A percentile compares a stretch with the other conserved stretches of the same genome.
Evolutionary conservation across 2,113 vertebrate genomes (phyloP).

Genomic region (Channa maculata): DNA sequence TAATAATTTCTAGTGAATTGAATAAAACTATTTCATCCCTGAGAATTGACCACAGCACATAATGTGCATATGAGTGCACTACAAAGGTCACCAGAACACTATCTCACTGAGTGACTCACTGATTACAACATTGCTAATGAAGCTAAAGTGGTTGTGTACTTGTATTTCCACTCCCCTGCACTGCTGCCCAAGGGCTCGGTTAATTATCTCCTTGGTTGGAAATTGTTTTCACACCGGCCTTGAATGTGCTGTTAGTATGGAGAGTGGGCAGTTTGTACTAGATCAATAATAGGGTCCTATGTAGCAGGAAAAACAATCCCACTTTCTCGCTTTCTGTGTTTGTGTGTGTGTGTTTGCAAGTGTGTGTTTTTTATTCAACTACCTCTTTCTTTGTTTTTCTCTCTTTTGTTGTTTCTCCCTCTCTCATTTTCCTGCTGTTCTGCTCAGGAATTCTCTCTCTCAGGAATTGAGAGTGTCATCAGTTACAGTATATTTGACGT

Average conservation of each 20-base stretch:
- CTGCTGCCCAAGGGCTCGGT: slow-evolving; percentile 39
- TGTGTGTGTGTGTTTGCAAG: too few relatives aligned
- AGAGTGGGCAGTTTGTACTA: slow-evolving; percentile 32
- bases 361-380: too few relatives aligned
- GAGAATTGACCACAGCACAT: background rate
- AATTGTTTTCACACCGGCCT: slow-evolving; percentile 50
- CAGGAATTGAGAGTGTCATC: too few relatives aligned
- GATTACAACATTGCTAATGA: slow-evolving; percentile 47
- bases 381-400: background rate
- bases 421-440: background rate
- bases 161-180: slow-evolving; percentile 57
- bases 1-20: slow-evolving; percentile 9
- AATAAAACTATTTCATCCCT: background rate
- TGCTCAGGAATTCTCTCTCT: background rate
- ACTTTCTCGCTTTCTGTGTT: background rate
- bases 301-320: background rate
- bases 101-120: slow-evolving; percentile 14
- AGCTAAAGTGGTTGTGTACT: slow-evolving; percentile 51
- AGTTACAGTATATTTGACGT: too few relatives aligned
- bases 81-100: slow-evolving; percentile 44
- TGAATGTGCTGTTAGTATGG: slow-evolving; percentile 28
- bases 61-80: background rate
- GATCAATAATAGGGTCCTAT: slow-evolving; percentile 54
- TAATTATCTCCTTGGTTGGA: slow-evolving; percentile 62
- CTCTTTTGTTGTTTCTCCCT: background rate